Base-by-base conservation (phyloP, 2,888 invertebrate genomes). In the Celastrina argiolus region DNA sequence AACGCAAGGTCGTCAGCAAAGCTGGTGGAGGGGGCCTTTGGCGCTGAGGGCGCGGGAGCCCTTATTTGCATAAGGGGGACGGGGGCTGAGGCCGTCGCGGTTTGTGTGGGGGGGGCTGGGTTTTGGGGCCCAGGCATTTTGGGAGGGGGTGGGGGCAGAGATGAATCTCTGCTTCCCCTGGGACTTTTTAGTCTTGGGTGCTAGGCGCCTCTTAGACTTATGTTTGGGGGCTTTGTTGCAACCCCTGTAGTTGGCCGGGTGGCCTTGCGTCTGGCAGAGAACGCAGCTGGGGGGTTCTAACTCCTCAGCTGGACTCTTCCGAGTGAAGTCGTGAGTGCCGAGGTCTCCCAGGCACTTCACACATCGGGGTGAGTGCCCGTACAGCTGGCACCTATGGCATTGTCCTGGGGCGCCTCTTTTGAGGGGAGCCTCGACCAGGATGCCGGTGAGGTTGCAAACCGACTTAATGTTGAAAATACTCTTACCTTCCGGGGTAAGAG, bases 381-480 rank as follows among this genome's bases (percentile, higher is more conserved):
- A 68, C 0, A 64, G 16, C 7, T 68, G 66, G 45, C 66, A 66
- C n/a, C 58, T 51, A 59, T 59, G 64, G 18, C 68, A 68, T n/a
- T 68, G 66, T 0, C 45, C 59, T 0, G 68, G 0, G 66, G 41
- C n/a, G 39, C 12, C 2, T 56, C 56, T 2, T 28, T 28, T 7
- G n/a, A n/a, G n/a, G n/a, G n/a, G n/a, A n/a, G n/a, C n/a, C n/a
- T n/a, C n/a, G n/a, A n/a, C n/a, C n/a, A 12, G 12, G 3, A 56
- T 56, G 28, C 56, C 56, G 8, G 14, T 12, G n/a, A 58, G 4
- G 31, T 58, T 12, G 4, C 58, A 58, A 0, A 58, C 31, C n/a
- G 28, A 2, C 2, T 7, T 14, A 2, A 58, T n/a, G 2, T 31
- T 31, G 7, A 58, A 58, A 1, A 58, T n/a, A n/a, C n/a, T 1